Evolutionary conservation across 2,113 vertebrate genomes (phyloP), one percentile per base, ranked within the genome.

Genomic region (Gobio gobio): DNA sequence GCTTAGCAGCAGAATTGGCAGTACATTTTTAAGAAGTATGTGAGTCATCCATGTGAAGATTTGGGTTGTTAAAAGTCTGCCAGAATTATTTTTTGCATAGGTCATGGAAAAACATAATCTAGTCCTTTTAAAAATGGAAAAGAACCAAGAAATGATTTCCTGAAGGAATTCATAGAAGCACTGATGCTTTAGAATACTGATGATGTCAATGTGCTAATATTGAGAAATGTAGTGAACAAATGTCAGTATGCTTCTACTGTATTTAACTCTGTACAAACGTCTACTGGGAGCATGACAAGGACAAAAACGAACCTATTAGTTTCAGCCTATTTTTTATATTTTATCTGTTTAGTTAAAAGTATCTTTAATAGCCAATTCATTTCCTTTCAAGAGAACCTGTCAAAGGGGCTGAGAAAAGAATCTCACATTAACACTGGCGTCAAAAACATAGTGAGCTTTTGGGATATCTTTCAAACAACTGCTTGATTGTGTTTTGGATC

Each of bases 31-130:
- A 45, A 79, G n/a, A 24, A 81, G 43, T 10, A 82, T 68, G 33
- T 82, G 79, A 68, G 43, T 82, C 79, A 82, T 81, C 18, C 43
- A 33, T 68, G 63, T 26, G 2, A 54, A 51, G 61, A 66, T 68
- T 68, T 49, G 26, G n/a, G 7, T 63, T 79, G 22, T 79, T 79
- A 43, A 63, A 63, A 10, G 58, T 63, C 58, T 79, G 58, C 78
- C 78, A 63, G 58, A 47, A 9, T 47, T 1, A 20, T 43, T 78
- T 77, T 58, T 63, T 47, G 9, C 4, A 79, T 9, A 79, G 78
- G 78, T 79, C 58, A 63, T 40, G 8, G 13, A 63, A 14, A 18
- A 79, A 47, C 40, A 29, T 16, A 29, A 79, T 79, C 6, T 24
- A 77, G 4, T 45, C 16, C 20, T 45, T 61, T 24, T 40, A 7